Evolutionary conservation across 2,113 vertebrate genomes (phyloP).

Genomic region (Verasper variegatus): DNA sequence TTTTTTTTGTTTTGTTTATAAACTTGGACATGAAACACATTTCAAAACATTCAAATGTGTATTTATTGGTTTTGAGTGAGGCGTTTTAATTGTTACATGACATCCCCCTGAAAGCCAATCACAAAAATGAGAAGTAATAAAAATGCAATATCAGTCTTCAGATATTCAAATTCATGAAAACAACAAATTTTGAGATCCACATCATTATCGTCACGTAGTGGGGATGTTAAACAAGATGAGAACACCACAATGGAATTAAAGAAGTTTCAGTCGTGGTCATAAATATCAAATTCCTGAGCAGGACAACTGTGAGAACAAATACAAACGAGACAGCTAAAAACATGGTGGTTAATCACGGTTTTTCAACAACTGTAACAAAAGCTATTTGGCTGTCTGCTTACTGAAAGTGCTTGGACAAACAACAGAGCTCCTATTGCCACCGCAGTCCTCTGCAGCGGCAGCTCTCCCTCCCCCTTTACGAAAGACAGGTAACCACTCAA

Average conservation of each 20-base stretch:
- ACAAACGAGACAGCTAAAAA: constrained; percentile 34
- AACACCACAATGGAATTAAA: constrained; percentile 24
- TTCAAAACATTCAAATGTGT: constrained; percentile 44
- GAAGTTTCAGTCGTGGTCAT: constrained; percentile 22
- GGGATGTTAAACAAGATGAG: constrained; percentile 42
- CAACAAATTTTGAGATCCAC: neutral
- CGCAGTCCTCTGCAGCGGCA: neutral
- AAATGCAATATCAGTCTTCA: constrained; percentile 18
- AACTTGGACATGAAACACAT: constrained; percentile 14
- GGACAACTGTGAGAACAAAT: constrained; percentile 50
- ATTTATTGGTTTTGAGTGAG: constrained; percentile 56
- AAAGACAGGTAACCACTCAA: constrained; percentile 13
- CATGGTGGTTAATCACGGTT: constrained; percentile 1
- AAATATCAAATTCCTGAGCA: constrained; percentile 66
- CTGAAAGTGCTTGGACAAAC: constrained; percentile 50
- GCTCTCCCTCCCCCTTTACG: constrained; percentile 7
- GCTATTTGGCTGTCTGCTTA: constrained; percentile 28
- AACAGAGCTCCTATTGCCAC: too few relatives aligned
- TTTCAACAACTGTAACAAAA: constrained; percentile 29
- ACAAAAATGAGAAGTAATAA: constrained; percentile 40
- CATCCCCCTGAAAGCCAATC: constrained; percentile 35
- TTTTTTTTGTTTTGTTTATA: neutral
- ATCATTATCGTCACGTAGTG: constrained; percentile 5
- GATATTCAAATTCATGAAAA: constrained; percentile 28
- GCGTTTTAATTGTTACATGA: constrained; percentile 43